These are phyloP conservation scores for Acrobasis repandana DNA, from an alignment of 2,888 invertebrate species.

Conservation along the genomic window DNA sequence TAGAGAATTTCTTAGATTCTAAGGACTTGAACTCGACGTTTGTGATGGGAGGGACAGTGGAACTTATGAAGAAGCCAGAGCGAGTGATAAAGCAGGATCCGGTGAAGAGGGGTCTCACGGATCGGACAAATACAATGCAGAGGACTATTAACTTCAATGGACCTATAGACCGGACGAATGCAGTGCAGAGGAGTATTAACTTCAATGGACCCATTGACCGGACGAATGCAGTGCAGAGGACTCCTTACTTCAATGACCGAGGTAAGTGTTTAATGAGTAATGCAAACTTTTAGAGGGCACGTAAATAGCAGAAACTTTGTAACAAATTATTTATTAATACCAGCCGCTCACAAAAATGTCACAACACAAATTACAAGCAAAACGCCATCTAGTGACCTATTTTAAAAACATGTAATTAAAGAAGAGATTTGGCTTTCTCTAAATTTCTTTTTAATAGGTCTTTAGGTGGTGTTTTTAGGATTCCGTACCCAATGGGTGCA, in stretches of 20 bases:
- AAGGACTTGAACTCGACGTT: conserved; percentile 74
- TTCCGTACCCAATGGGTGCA: no score
- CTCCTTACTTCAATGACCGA: conserved; percentile 59
- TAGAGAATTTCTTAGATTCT: conserved; percentile 64
- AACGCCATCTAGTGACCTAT: no score
- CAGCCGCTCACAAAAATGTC: no score
- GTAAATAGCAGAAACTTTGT: no score
- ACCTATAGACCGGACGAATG: no score
- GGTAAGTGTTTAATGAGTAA: conserved; percentile 42
- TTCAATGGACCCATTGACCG: conserved; percentile 63
- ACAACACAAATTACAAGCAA: no score
- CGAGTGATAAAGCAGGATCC: conserved; percentile 47
- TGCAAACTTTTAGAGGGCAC: no score
- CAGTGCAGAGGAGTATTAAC: conserved; percentile 55
- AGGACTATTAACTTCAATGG: conserved; percentile 56
- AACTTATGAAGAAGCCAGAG: conserved; percentile 45
- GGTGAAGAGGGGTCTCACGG: conserved; percentile 56
- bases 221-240: conserved; percentile 61
- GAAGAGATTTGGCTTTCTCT: no score
- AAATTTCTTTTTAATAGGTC: no score
- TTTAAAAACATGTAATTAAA: no score
- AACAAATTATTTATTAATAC: no score
- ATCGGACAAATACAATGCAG: conserved; percentile 63
- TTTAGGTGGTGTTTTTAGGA: no score
- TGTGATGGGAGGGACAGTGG: conserved; percentile 64